Percentiles rank a stretch among this genome's conserved stretches.
Evolutionary conservation across 2,113 vertebrate species (phyloP).

Genomic region (Anoplopoma fimbria): DNA sequence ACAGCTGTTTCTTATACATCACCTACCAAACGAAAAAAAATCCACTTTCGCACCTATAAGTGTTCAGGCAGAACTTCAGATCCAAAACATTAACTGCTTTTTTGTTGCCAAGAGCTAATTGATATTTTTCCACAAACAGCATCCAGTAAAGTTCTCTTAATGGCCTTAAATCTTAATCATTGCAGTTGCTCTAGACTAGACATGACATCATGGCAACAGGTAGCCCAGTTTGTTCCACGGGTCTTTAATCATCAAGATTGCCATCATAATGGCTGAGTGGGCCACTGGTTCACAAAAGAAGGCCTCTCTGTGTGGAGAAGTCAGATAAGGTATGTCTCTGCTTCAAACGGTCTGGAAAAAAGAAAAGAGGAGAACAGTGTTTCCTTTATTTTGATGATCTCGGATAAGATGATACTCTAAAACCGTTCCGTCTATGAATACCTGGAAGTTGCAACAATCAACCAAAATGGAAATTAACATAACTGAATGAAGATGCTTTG

Average conservation of each 20-base stretch:
- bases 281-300: conserved; percentile 62
- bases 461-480: not conserved
- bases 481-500: conserved; percentile 16
- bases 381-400: conserved; percentile 60
- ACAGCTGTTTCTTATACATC: conserved; percentile 65
- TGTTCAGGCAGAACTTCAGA: conserved; percentile 50
- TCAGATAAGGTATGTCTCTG: conserved; percentile 70
- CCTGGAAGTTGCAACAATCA: conserved; percentile 24
- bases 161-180: conserved; percentile 75
- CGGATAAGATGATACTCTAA: conserved; percentile 35
- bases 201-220: conserved; percentile 84
- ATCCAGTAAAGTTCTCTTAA: conserved; percentile 69
- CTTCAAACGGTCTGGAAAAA: conserved; percentile 57
- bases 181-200: conserved; percentile 72
- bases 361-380: conserved; percentile 56
- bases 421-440: conserved; percentile 21
- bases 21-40: conserved; percentile 17
- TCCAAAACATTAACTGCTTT: conserved; percentile 54
- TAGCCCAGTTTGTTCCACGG: conserved; percentile 75
- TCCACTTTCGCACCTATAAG: conserved; percentile 50
- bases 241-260: conserved; percentile 77
- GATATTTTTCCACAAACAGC: conserved; percentile 78
- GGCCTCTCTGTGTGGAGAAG: conserved; percentile 67
- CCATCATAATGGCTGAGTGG: conserved; percentile 75
- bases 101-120: conserved; percentile 74